Evolutionary conservation across 1,140 invertebrate genomes (phyloP).

Genomic region (Glomeris maerens): DNA sequence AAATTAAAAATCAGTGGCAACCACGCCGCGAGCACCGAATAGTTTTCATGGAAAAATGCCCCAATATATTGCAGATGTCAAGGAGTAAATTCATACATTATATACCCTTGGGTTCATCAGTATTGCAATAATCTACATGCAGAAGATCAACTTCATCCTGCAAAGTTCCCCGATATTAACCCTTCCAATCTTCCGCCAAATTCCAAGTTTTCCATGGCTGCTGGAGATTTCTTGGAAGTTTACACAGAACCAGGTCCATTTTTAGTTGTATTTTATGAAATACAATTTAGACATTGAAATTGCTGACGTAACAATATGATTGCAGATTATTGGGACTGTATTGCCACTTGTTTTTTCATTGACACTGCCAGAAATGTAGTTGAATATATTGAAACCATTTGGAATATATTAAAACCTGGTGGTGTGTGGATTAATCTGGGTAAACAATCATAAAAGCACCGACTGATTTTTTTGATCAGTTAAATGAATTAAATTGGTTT

Average conservation of each 20-base stretch:
- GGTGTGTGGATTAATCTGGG: conserved; percentile 41
- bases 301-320: conserved; percentile 1
- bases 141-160: conserved; percentile 59
- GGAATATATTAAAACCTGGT: conserved; percentile 71
- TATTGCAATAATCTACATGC: conserved; percentile 72
- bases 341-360: conserved; percentile 95
- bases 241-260: conserved; percentile 43
- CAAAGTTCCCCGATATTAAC: conserved; percentile 81
- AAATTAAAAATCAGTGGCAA: too few species aligned
- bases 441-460: conserved; percentile 12
- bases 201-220: conserved; percentile 82
- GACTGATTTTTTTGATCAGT: not conserved
- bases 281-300: not conserved
- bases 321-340: conserved; percentile 68
- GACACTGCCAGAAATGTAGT: conserved; percentile 95
- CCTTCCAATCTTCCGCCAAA: conserved; percentile 49
- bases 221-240: conserved; percentile 82
- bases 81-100: conserved; percentile 40
- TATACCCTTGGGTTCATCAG: conserved; percentile 90
- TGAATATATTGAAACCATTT: conserved; percentile 87
- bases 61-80: conserved; percentile 44
- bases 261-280: not conserved
- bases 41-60: too few species aligned
- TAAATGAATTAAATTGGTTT: not conserved
- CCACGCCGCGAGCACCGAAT: too few species aligned